Percentiles rank a stretch among this genome's conserved stretches.
Evolutionary conservation across 2,888 invertebrate species (phyloP).

Genomic region (Lasioglossum oenotherae): DNA sequence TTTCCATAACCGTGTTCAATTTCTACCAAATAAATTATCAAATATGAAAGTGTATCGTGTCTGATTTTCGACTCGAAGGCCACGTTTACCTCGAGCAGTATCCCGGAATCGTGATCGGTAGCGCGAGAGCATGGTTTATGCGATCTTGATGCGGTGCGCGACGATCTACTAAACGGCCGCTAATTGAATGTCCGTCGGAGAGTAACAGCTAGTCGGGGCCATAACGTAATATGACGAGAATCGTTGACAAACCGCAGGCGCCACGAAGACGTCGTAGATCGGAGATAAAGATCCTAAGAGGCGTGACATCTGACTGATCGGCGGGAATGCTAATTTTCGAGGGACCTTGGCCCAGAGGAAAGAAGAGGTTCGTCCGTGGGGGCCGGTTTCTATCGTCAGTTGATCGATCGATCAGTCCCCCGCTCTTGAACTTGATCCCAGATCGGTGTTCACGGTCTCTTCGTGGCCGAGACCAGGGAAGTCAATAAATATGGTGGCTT

Average conservation of each 20-base stretch:
- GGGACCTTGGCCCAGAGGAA: slow-evolving; percentile 68
- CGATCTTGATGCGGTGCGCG: slow-evolving; percentile 12
- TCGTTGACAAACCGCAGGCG: slow-evolving; percentile 11
- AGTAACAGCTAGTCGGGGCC: not conserved
- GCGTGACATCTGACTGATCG: not conserved
- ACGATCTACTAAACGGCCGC: slow-evolving; percentile 29
- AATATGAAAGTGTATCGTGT: too few species aligned
- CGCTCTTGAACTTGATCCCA: slow-evolving; percentile 71
- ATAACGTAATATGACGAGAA: slow-evolving; percentile 7
- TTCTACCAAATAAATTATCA: too few species aligned
- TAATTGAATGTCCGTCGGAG: slow-evolving; percentile 31
- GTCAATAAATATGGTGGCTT: slow-evolving; percentile 52
- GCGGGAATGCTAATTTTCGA: slow-evolving; percentile 58
- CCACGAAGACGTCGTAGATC: slow-evolving; percentile 27
- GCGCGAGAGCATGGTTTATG: slow-evolving; percentile 19
- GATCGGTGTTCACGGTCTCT: not conserved
- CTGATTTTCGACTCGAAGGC: not conserved
- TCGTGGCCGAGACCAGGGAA: slow-evolving; percentile 3
- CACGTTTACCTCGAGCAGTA: not conserved
- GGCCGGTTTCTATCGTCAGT: slow-evolving; percentile 18
- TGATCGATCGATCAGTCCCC: slow-evolving; percentile 19
- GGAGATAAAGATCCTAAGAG: slow-evolving; percentile 12
- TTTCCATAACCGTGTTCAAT: too few species aligned
- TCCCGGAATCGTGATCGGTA: slow-evolving; percentile 6
- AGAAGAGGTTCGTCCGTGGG: not conserved